These are phyloP conservation scores for Eciton burchellii DNA, from an alignment of 1,140 invertebrate species.

Conservation along the genomic window DNA sequence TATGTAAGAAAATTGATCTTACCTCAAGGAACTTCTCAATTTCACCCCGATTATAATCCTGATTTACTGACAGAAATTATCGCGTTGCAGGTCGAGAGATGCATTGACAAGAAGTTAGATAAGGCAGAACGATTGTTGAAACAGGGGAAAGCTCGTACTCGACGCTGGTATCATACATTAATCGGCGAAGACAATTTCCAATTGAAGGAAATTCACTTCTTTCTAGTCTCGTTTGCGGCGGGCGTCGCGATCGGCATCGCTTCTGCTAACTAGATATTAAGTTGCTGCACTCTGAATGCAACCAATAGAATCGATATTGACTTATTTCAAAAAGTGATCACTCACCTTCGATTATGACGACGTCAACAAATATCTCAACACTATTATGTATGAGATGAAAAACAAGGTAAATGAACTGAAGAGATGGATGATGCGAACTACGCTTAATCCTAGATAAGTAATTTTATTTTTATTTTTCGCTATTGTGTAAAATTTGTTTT, in stretches of 20 bases:
- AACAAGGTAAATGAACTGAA: conserved; percentile 72
- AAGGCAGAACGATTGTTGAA: conserved; percentile 91
- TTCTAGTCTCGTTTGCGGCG: conserved; percentile 90
- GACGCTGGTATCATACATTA: conserved; percentile 90
- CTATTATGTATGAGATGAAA: conserved; percentile 68
- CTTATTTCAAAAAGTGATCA: conserved; percentile 4
- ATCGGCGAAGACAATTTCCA: conserved; percentile 88
- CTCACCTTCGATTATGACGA: conserved; percentile 39
- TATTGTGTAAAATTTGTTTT: conserved; percentile 12
- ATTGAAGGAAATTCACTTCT: conserved; percentile 91
- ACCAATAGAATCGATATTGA: conserved; percentile 41
- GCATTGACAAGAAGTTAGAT: conserved; percentile 91
- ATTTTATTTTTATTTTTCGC: conserved; percentile 14
- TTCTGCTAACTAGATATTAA: conserved; percentile 79
- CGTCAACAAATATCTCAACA: conserved; percentile 57
- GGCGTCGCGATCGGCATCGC: conserved; percentile 89
- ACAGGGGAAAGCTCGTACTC: conserved; percentile 88
- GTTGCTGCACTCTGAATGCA: conserved; percentile 80
- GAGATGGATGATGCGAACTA: conserved; percentile 67
- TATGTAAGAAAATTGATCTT: conserved; percentile 34
- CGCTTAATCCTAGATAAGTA: conserved; percentile 48
- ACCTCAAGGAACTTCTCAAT: not conserved
- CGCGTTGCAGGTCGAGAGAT: conserved; percentile 90
- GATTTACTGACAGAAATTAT: conserved; percentile 39
- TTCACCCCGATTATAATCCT: not conserved